Base-by-base conservation (phyloP, 53 echinoderm and acorn worm genomes). In the Patiria pectinifera region DNA sequence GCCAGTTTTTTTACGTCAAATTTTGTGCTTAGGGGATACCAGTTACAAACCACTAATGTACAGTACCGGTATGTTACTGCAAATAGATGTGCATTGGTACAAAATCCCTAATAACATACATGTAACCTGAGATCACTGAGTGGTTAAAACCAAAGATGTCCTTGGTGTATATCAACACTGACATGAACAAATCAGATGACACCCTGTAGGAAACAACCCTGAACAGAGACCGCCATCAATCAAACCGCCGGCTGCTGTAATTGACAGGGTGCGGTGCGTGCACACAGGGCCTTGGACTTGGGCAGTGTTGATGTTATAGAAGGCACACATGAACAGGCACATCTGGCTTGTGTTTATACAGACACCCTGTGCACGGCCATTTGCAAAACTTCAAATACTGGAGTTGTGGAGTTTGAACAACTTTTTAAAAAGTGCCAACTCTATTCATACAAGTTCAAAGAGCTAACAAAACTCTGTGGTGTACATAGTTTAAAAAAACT, bases 121-220 rank as follows among this genome's bases (percentile, higher is more conserved):
- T 66, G 66, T 66, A 53, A 66, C 66, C 15, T 4, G 66, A 66
- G 12, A 8, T 60, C 15, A 43, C 12, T 18, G 24, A 26, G 76
- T 45, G 48, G 25, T 4, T 2, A 4, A 26, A 45, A 46, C 46
- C 15, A 45, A 48, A 3, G 48, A 13, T 46, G 16, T 13, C 79
- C 1, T 18, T 79, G 79, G 16, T 76, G 3, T 76, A 26, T 79
- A 79, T 45, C 47, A 79, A 12, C 12, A 15, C 6, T 16, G 14
- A 48, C 45, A 79, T 79, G 46, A 77, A 45, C 48, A 79, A 79
- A 79, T 79, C 45, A 46, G 48, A 79, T 25, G 44, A 79, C 79
- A 79, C 79, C 79, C 45, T 13, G 48, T 11, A 18, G 76, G 46
- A 79, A 45, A 79, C 19, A 74, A 74, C 79, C 79, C 79, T 79